phyloP scores from a whole-genome alignment of 1,140 invertebrate genomes.

The Bombus difficillimus region DNA sequence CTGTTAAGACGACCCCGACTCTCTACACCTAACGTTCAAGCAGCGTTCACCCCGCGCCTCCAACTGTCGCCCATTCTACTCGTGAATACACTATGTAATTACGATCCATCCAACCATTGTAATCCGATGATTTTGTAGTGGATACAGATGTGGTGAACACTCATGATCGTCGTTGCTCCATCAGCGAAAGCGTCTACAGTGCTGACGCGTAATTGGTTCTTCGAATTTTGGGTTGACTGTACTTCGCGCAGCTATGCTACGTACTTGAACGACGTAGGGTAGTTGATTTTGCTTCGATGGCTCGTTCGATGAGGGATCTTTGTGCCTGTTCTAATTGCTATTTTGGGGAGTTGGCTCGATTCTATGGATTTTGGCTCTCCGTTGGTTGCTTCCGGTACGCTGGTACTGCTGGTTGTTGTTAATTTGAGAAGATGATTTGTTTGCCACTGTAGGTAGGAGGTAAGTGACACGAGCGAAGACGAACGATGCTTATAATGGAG shows the following conservation, averaged over 20 bases:
- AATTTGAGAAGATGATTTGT: neutral
- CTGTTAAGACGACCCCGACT: conserved; percentile 73
- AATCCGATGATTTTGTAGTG: conserved; percentile 65
- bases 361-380: too few relatives aligned
- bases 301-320: neutral
- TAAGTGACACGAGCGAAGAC: neutral
- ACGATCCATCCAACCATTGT: conserved; percentile 68
- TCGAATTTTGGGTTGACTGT: neutral
- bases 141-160: conserved; percentile 21
- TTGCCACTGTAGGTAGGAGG: neutral
- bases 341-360: neutral
- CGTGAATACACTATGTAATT: conserved; percentile 69
- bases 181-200: neutral
- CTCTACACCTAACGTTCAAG: conserved; percentile 61
- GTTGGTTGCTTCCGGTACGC: neutral
- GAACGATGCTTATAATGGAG: neutral
- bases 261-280: too few relatives aligned
- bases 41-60: conserved; percentile 43
- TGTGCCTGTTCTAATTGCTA: neutral
- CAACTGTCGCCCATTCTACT: conserved; percentile 50
- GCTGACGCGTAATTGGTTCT: neutral
- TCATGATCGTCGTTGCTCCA: conserved; percentile 2
- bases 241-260: neutral
- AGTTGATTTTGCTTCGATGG: neutral
- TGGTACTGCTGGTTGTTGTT: neutral